phyloP scores from a whole-genome alignment of 1,140 invertebrate species.

The Musca vetustissima region DNA sequence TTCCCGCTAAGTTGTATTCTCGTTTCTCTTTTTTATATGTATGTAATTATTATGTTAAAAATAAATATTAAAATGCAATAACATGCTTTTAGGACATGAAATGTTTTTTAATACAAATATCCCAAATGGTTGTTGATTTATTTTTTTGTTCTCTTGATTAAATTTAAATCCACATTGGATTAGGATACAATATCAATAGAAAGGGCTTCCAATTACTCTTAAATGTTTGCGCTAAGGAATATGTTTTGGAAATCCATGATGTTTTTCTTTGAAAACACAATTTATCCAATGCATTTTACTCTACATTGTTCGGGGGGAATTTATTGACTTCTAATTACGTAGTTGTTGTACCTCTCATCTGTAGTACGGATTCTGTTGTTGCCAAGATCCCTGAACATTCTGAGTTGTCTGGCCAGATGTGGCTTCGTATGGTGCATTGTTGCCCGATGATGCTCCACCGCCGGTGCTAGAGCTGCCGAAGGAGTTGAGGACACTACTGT shows the following conservation, averaged over 20 bases:
- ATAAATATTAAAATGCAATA: constrained; percentile 15
- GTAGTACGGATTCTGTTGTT: constrained; percentile 27
- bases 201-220: no score
- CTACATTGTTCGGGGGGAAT: no score
- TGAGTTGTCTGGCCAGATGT: neutral
- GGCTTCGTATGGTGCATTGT: neutral
- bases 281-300: no score
- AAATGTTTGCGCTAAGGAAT: no score
- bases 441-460: neutral
- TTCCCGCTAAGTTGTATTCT: neutral
- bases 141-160: no score
- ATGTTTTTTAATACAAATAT: no score
- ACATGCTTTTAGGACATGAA: constrained; percentile 11
- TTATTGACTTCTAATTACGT: no score
- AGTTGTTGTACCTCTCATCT: constrained; percentile 17
- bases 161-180: no score
- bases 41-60: constrained; percentile 13
- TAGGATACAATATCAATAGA: no score
- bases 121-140: no score
- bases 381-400: constrained; percentile 19
- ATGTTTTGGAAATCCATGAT: no score
- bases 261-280: no score
- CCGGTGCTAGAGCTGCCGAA: constrained; percentile 37
- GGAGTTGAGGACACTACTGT: constrained; percentile 49
- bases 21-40: neutral